A percentile compares a stretch with the other conserved stretches of the same genome.
phyloP scores from a whole-genome alignment of 2,888 invertebrate species.

The Euspilapteryx auroguttella region DNA sequence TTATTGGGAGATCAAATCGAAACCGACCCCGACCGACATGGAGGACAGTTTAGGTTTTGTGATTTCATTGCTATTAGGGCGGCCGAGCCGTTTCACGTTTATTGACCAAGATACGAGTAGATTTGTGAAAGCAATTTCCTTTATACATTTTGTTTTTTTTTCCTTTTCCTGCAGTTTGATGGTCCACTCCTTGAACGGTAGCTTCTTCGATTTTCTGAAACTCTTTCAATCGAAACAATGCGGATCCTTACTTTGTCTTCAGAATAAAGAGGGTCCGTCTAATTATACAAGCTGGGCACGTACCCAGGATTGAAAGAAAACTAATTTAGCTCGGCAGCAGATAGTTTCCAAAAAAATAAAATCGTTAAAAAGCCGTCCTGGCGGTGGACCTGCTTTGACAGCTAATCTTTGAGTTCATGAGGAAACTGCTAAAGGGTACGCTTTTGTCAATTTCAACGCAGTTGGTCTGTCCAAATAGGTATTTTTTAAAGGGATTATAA shows the following conservation, averaged over 20 bases:
- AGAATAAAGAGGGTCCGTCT: slow-evolving; percentile 27
- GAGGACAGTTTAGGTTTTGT: slow-evolving; percentile 57
- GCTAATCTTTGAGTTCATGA: no score
- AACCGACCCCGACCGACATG: slow-evolving; percentile 29
- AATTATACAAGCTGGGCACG: slow-evolving; percentile 50
- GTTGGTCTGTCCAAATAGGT: no score
- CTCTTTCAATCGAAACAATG: slow-evolving; percentile 43
- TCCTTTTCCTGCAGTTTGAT: slow-evolving; percentile 58
- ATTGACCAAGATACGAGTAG: slow-evolving; percentile 60
- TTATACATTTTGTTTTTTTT: slow-evolving; percentile 63
- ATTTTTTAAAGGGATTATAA: no score
- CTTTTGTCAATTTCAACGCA: no score
- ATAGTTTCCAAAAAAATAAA: slow-evolving; percentile 28
- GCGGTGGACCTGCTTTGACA: no score
- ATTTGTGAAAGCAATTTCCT: slow-evolving; percentile 63
- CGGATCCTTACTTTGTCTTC: slow-evolving; percentile 31
- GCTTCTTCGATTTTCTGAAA: slow-evolving; percentile 48
- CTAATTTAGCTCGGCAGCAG: slow-evolving; percentile 45
- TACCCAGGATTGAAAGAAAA: slow-evolving; percentile 37
- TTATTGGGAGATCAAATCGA: slow-evolving; percentile 26
- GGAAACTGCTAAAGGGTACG: no score
- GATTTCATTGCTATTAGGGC: slow-evolving; percentile 61
- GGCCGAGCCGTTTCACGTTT: slow-evolving; percentile 49
- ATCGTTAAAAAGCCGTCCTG: no score
- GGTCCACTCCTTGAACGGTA: slow-evolving; percentile 52